Percentiles rank a stretch among this genome's conserved stretches.
phyloP scores from a whole-genome alignment of 2,113 vertebrate species.

The Anarrhichthys ocellatus region DNA sequence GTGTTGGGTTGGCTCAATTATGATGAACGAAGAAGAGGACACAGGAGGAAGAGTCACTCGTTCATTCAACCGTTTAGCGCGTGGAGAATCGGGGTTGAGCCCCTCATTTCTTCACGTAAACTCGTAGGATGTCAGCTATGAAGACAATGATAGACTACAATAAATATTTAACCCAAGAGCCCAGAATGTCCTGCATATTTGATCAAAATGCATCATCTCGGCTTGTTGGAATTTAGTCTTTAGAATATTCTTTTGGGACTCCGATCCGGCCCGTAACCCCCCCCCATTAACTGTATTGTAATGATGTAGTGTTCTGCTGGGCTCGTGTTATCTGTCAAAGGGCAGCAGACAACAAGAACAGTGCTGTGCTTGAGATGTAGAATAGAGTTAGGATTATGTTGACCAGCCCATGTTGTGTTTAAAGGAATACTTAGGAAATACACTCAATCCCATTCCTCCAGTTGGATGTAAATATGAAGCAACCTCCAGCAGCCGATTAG shows the following conservation, averaged over 20 bases:
- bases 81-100: constrained; percentile 43
- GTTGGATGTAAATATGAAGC: neutral
- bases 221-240: neutral
- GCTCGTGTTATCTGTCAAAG: neutral
- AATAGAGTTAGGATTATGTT: neutral
- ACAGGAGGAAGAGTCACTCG: neutral
- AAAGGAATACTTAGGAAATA: neutral
- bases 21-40: neutral
- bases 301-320: neutral
- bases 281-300: neutral
- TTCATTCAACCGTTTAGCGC: neutral
- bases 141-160: neutral
- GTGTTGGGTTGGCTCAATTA: neutral
- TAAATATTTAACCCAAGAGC: neutral
- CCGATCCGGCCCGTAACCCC: neutral
- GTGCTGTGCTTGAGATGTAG: neutral
- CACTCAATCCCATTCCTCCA: neutral
- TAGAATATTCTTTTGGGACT: neutral
- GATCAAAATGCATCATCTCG: neutral
- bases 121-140: neutral
- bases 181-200: neutral
- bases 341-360: neutral
- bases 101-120: neutral
- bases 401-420: neutral
- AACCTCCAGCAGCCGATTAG: neutral